phyloP scores from a whole-genome alignment of 2,888 invertebrate genomes.

The Chouioia cunea region DNA sequence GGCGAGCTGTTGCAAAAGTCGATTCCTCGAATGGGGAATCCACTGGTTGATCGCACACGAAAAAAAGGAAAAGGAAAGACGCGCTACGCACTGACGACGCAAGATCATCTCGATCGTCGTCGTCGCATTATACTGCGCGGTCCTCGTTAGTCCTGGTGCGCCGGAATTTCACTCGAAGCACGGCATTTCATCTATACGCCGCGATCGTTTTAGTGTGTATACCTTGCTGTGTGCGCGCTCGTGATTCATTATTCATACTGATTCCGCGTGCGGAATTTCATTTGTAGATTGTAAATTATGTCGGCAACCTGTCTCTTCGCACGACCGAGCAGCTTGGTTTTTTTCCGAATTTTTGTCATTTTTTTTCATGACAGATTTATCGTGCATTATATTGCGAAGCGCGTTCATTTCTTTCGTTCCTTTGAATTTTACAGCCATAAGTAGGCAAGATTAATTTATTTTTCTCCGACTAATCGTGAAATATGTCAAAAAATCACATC shows the following conservation, averaged over 20 bases:
- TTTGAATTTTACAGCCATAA: no score
- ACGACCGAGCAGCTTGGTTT: background rate
- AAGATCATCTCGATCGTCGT: background rate
- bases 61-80: slow-evolving; percentile 49
- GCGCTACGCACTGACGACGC: background rate
- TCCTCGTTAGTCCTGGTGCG: slow-evolving; percentile 37
- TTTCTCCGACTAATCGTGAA: no score
- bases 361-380: background rate
- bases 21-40: slow-evolving; percentile 61
- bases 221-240: background rate
- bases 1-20: background rate
- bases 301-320: slow-evolving; percentile 30
- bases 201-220: no score
- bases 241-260: slow-evolving; percentile 43
- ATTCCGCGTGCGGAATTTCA: slow-evolving; percentile 30
- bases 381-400: no score
- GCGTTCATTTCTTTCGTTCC: no score
- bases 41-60: slow-evolving; percentile 53
- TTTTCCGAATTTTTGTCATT: background rate
- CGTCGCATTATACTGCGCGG: slow-evolving; percentile 25
- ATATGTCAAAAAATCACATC: no score
- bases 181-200: no score
- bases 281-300: slow-evolving; percentile 41
- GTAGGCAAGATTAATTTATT: no score
- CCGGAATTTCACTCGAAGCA: slow-evolving; percentile 18